Base-by-base conservation (phyloP, 1,140 invertebrate species). In the Apocrypta bakeri region DNA sequence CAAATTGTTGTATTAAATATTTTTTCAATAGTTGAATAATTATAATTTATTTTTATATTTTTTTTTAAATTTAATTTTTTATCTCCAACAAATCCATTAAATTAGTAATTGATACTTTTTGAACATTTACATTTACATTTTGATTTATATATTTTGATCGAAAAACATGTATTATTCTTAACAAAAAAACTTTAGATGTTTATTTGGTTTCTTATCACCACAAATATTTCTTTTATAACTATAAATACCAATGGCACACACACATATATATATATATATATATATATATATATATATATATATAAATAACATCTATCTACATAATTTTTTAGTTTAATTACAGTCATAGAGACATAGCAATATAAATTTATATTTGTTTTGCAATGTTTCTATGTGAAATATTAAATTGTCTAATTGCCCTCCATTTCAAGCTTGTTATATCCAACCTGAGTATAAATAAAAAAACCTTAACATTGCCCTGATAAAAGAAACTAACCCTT, bases 231-330 rank as follows among this genome's bases (percentile, higher is more conserved):
- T 64, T 83, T 64, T 31, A 24, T 79, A 56, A 79, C 27, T 83
- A 79, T 42, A 64, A 74, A 75, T 68, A 75, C 29, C 37, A 73
- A 83, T 79, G 75, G 40, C 69, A 83, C 37, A 56, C 24, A 29
- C 0, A 66, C 27, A 75, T 40, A 69, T 77, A 71, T 77, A 74
- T 79, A 71, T n/a, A 66, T 40, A 56, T 74, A 40, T 72, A 79
- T 79, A 33, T 74, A 77, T 40, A 79, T 9, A 73, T n/a, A n/a
- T n/a, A n/a, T n/a, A 56, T 31, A 29, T 0, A 66, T 31, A 75
- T 40, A 69, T 77, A 71, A 82, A 74, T 79, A 71, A 66, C 61
- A 56, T 74, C 63, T 72, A 79, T 79, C 56, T 74, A 77, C 61
- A 79, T 9, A 73, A n/a, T 17, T 42, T 24, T 25, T 33, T 76